These are phyloP conservation scores for Mus spretus DNA, from an alignment of 2,797 vertebrate genomes.

Conservation along the genomic window DNA sequence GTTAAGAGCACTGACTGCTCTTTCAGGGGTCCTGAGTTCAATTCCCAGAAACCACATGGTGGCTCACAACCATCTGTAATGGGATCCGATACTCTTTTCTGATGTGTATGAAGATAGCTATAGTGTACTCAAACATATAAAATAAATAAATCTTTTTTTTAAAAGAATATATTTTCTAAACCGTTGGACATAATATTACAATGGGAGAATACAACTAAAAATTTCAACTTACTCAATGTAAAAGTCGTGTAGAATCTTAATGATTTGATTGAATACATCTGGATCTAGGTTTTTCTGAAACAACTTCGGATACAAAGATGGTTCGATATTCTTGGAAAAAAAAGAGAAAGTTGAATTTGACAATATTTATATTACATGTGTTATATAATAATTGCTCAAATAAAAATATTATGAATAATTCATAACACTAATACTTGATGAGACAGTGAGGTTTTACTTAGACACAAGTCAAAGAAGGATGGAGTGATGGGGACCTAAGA, in stretches of 20 bases:
- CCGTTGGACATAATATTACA: not conserved
- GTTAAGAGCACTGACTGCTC: too few relatives aligned
- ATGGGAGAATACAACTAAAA: conserved; percentile 2
- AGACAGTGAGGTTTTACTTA: not conserved
- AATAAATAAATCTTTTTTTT: too few relatives aligned
- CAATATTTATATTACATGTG: conserved; percentile 38
- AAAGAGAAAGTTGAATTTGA: conserved; percentile 69
- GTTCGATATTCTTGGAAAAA: conserved; percentile 94
- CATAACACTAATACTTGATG: conserved; percentile 13
- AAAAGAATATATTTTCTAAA: conserved; percentile 62
- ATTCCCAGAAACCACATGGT: too few relatives aligned
- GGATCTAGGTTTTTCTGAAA: conserved; percentile 97
- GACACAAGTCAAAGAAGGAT: conserved; percentile 51
- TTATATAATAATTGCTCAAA: conserved; percentile 29
- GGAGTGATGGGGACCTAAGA: not conserved
- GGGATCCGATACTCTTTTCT: too few relatives aligned
- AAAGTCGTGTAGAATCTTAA: conserved; percentile 93
- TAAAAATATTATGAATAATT: conserved; percentile 55
- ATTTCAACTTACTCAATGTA: conserved; percentile 93
- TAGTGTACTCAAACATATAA: too few relatives aligned
- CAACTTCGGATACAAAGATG: conserved; percentile 91
- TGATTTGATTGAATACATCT: conserved; percentile 94
- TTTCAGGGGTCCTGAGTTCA: too few relatives aligned
- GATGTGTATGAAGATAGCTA: too few relatives aligned
- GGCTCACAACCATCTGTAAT: too few relatives aligned